Percentiles rank a stretch among this genome's conserved stretches.
These are phyloP conservation scores for Neopipo cinnamomea DNA, from an alignment of 2,113 vertebrate species.

Conservation along the genomic window DNA sequence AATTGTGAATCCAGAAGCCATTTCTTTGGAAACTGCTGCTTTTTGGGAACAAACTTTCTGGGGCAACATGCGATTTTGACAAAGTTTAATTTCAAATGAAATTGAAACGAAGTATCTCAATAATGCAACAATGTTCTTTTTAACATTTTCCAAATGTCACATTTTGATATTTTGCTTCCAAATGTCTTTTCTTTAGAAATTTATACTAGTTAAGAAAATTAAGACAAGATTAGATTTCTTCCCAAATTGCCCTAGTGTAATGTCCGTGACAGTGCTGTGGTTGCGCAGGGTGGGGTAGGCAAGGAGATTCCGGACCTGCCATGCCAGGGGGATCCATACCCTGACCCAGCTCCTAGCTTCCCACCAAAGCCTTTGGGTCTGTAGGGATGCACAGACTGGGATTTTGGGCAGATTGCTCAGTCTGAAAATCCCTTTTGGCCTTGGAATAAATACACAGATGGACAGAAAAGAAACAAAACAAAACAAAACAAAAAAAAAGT, in stretches of 20 bases:
- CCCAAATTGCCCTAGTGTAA: not conserved
- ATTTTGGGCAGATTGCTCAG: not conserved
- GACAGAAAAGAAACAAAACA: not conserved
- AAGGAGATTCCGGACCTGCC: not conserved
- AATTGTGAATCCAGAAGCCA: fast-evolving
- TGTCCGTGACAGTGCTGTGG: not conserved
- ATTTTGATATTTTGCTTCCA: constrained; percentile 41
- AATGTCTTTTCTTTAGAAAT: constrained; percentile 26
- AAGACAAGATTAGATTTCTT: not conserved
- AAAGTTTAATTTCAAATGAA: not conserved
- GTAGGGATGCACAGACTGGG: not conserved
- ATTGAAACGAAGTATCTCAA: constrained; percentile 35
- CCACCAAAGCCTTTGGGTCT: not conserved
- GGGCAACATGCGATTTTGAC: fast-evolving
- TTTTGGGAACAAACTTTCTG: not conserved
- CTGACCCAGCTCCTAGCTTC: fast-evolving
- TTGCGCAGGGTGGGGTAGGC: fast-evolving
- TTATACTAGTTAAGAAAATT: constrained; percentile 12
- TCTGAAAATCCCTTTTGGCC: not conserved
- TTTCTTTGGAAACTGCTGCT: not conserved
- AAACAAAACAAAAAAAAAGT: no score
- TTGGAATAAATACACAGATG: not conserved
- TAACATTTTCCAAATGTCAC: constrained; percentile 61
- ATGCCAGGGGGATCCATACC: not conserved
- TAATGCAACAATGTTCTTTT: not conserved